Evolutionary conservation across 2,888 invertebrate species (phyloP).

Genomic region (Erebia epiphron): DNA sequence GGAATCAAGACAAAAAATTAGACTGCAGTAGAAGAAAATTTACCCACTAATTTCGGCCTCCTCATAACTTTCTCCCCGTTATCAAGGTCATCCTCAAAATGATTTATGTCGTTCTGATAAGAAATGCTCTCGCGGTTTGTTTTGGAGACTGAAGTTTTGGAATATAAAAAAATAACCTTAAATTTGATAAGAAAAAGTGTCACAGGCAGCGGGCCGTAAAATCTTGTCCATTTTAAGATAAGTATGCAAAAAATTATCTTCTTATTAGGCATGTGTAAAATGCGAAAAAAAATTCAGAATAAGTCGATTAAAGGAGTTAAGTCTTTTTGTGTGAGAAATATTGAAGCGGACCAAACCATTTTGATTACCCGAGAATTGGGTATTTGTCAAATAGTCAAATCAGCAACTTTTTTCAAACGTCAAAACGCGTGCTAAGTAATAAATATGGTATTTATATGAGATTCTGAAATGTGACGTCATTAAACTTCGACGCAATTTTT

Average conservation of each 20-base stretch:
- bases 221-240: slow-evolving; percentile 7
- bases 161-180: slow-evolving; percentile 40
- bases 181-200: slow-evolving; percentile 32
- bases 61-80: slow-evolving; percentile 49
- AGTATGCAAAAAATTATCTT: slow-evolving; percentile 12
- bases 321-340: background rate
- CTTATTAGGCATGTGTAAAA: slow-evolving; percentile 12
- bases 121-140: slow-evolving; percentile 44
- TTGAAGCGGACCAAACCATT: slow-evolving; percentile 3
- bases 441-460: too few species aligned
- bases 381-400: too few species aligned
- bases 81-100: slow-evolving; percentile 53
- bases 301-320: slow-evolving; percentile 27
- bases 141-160: slow-evolving; percentile 46
- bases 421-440: too few species aligned
- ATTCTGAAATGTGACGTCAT: too few species aligned
- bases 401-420: too few species aligned
- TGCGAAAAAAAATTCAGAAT: slow-evolving; percentile 1
- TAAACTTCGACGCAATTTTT: too few species aligned
- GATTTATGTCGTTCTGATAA: slow-evolving; percentile 65
- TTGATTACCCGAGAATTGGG: background rate
- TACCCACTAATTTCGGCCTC: slow-evolving; percentile 40
- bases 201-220: slow-evolving; percentile 8
- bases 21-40: slow-evolving; percentile 7
- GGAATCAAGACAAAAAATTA: background rate